Conservation (phyloP, 2,113 vertebrate species). For the Callaeas wilsoni region DNA sequence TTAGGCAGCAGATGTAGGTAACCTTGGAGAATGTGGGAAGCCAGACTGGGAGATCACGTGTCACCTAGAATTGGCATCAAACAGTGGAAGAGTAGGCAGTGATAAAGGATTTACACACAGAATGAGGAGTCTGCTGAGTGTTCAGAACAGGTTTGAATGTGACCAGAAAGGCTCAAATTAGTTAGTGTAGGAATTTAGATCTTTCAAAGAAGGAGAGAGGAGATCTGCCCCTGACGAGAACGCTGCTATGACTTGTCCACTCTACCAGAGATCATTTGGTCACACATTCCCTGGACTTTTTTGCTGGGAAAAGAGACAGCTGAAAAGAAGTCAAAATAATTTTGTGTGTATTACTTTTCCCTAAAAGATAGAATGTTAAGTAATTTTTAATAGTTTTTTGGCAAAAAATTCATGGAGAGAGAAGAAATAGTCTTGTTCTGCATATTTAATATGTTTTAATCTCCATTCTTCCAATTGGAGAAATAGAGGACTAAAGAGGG, state of each 20-base stretch:
- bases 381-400: background rate
- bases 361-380: background rate
- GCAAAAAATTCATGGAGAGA: background rate
- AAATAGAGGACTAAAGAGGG: background rate
- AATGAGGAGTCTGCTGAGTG: background rate
- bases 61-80: background rate
- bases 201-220: background rate
- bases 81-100: background rate
- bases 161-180: background rate
- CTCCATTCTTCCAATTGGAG: background rate
- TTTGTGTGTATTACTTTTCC: background rate
- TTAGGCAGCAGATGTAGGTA: background rate
- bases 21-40: background rate
- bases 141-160: background rate
- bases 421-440: background rate
- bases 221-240: background rate
- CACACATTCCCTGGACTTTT: background rate
- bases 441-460: background rate
- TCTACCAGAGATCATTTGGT: background rate
- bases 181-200: background rate
- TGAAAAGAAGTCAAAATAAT: background rate
- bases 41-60: background rate
- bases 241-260: background rate
- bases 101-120: background rate
- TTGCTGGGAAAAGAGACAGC: background rate